phyloP scores from a whole-genome alignment of 2,113 vertebrate species.

The Indicator indicator region DNA sequence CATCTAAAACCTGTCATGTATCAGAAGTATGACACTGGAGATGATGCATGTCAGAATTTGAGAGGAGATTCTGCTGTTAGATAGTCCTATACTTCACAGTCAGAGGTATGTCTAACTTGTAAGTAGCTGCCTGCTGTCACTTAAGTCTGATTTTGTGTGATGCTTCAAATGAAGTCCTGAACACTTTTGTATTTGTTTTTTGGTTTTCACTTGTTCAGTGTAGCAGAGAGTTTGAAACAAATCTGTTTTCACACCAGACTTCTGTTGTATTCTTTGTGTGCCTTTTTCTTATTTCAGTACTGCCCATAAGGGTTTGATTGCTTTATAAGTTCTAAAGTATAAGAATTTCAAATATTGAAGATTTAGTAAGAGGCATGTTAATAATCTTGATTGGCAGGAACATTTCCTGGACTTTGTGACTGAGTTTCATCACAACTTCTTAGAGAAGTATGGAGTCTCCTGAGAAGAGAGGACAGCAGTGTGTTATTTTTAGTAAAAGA shows the following conservation, averaged over 20 bases:
- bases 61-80: slow-evolving; percentile 6
- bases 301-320: background rate
- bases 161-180: background rate
- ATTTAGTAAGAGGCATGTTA: background rate
- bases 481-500: background rate
- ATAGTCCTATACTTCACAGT: background rate
- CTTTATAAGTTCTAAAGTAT: background rate
- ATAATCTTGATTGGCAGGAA: background rate
- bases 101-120: background rate
- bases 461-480: background rate
- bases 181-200: background rate
- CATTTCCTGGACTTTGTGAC: background rate
- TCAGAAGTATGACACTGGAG: background rate
- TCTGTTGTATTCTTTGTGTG: background rate
- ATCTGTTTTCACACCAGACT: background rate
- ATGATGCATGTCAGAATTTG: slow-evolving; percentile 20
- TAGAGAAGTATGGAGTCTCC: background rate
- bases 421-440: background rate
- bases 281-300: background rate
- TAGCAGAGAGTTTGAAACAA: background rate
- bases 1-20: slow-evolving; percentile 20
- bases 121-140: background rate
- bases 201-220: background rate
- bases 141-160: background rate
- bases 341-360: background rate